These are phyloP conservation scores for Meandrusa payeni DNA, from an alignment of 2,888 invertebrate species.

Conservation along the genomic window DNA sequence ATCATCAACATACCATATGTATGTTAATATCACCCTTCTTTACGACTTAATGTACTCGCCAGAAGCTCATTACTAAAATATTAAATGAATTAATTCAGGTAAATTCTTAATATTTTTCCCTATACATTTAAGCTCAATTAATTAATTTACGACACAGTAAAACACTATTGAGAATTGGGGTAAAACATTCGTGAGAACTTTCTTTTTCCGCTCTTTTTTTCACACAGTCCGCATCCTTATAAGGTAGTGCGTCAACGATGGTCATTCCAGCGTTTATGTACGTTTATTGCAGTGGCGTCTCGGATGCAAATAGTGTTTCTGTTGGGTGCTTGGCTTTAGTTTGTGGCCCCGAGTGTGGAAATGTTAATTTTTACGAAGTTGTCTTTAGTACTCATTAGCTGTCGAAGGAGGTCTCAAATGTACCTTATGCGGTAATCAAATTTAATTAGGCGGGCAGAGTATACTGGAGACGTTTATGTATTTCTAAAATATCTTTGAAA, in stretches of 20 bases:
- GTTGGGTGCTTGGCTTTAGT: constrained; percentile 9
- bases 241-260: constrained; percentile 3
- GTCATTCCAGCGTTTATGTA: constrained; percentile 15
- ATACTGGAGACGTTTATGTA: no score
- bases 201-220: not conserved
- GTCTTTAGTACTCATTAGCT: constrained; percentile 15
- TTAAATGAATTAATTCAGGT: no score
- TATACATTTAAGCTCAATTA: no score
- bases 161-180: no score
- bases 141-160: no score
- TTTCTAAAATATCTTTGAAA: no score
- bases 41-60: no score
- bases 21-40: no score
- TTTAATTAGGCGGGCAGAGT: constrained; percentile 2
- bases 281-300: constrained; percentile 11
- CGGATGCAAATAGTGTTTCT: constrained; percentile 11
- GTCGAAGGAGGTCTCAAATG: not conserved
- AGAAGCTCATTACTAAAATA: no score
- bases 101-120: no score
- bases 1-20: no score
- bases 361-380: constrained; percentile 18
- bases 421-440: not conserved
- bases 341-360: constrained; percentile 6
- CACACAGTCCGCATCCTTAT: not conserved
- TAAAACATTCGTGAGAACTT: no score